Evolutionary conservation across 2,113 vertebrate species (phyloP), one percentile per base, ranked within the genome.

Genomic region (Pachypanchax playfairii): DNA sequence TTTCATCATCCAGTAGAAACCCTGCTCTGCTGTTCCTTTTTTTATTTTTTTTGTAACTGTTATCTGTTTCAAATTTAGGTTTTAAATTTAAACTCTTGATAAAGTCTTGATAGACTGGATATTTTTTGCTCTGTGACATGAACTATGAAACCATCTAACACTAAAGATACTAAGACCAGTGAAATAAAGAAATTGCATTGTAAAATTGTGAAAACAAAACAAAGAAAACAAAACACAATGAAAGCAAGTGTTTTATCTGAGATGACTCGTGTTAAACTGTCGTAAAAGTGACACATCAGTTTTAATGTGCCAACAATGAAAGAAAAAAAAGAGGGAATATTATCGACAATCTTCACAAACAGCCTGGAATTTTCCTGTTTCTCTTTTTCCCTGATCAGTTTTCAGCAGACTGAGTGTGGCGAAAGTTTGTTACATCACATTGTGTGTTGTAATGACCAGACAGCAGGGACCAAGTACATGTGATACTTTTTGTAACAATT

Each of bases 351-450:
- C 4, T 60, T 2, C 11, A 38, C 11, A 1, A 7, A 48, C n/a
- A 36, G 17, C 25, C 17, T 22, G 8, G 4, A n/a, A 6, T 48
- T 25, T 46, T 44, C 26, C 42, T 25, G 29, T 61, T 47, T n/a
- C 9, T 39, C 14, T 47, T 53, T 26, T 2, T 22, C 17, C 52
- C 41, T 41, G 26, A 10, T 42, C 22, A 36, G 18, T 44, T 59
- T 57, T 60, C 41, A 66, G 43, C 29, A 62, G 71, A 41, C 54
- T 62, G 31, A 25, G 46, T 60, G n/a, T 51, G 41, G 62, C 38
- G 36, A 65, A 74, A 58, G 3, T 2, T 47, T 0, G 6, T 87
- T 78, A 59, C 65, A 70, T 73, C 52, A 79, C 52, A 47, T 28
- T 22, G 29, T 61, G 53, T 80, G 63, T 58, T 57, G 28, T 64